phyloP scores from a whole-genome alignment of 2,888 invertebrate species.

The Lysandra bellargus region DNA sequence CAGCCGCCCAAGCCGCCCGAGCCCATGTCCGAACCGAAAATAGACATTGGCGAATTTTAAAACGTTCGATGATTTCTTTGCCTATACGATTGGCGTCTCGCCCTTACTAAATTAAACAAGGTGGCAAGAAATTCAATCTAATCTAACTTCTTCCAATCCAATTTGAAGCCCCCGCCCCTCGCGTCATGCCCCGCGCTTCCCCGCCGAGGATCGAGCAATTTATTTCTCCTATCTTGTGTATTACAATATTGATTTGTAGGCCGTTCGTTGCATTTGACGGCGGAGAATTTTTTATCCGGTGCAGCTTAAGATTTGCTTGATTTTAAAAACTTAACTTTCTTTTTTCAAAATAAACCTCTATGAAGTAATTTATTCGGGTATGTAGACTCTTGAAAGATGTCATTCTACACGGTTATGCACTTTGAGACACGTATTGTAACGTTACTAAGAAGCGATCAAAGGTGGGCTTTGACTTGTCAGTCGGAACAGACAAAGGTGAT shows the following conservation, averaged over 20 bases:
- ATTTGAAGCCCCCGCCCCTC: conserved; percentile 67
- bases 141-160: conserved; percentile 78
- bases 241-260: conserved; percentile 25
- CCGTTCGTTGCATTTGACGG: conserved; percentile 14
- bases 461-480: conserved; percentile 9
- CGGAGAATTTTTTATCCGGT: not conserved
- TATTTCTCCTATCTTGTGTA: conserved; percentile 46
- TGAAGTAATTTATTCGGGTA: not conserved
- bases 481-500: not conserved
- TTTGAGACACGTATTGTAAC: not conserved
- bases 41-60: not conserved
- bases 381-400: too few relatives aligned
- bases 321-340: not conserved
- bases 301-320: not conserved
- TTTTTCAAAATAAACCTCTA: not conserved
- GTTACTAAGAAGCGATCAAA: not conserved
- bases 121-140: conserved; percentile 75
- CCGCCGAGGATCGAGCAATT: conserved; percentile 48
- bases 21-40: not conserved
- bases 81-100: conserved; percentile 41
- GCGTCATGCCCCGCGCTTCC: conserved; percentile 43
- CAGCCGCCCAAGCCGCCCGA: not conserved
- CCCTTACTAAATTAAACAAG: conserved; percentile 75
- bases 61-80: conserved; percentile 36
- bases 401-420: not conserved